Evolutionary conservation across 2,113 vertebrate species (phyloP).

Genomic region (Cardinalis cardinalis): DNA sequence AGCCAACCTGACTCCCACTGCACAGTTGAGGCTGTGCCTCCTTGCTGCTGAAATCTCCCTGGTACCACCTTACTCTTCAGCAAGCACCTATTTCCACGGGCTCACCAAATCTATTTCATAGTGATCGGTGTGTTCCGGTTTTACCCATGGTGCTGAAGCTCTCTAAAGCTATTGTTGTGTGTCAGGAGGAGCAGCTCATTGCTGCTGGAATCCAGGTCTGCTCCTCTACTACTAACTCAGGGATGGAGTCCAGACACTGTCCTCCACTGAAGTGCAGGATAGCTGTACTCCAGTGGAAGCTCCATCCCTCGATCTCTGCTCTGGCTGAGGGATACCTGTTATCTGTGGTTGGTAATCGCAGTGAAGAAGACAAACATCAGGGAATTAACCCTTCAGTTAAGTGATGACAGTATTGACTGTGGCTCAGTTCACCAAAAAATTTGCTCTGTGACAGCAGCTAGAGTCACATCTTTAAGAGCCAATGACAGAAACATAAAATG

Average conservation of each 20-base stretch:
- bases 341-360: background rate
- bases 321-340: background rate
- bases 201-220: background rate
- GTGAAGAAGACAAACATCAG: background rate
- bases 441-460: background rate
- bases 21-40: background rate
- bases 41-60: background rate
- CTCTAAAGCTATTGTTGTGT: background rate
- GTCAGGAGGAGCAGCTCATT: background rate
- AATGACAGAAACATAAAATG: background rate
- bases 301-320: background rate
- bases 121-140: background rate
- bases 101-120: background rate
- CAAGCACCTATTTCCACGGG: background rate
- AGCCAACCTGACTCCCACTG: background rate
- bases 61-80: background rate
- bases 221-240: background rate
- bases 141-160: background rate
- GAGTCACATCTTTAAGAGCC: background rate
- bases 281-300: background rate
- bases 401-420: background rate
- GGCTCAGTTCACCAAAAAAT: background rate
- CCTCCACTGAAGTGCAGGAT: background rate
- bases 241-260: fast-evolving
- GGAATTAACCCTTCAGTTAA: background rate